Conservation (phyloP, 2,888 invertebrate genomes). For the Atherix ibis region DNA sequence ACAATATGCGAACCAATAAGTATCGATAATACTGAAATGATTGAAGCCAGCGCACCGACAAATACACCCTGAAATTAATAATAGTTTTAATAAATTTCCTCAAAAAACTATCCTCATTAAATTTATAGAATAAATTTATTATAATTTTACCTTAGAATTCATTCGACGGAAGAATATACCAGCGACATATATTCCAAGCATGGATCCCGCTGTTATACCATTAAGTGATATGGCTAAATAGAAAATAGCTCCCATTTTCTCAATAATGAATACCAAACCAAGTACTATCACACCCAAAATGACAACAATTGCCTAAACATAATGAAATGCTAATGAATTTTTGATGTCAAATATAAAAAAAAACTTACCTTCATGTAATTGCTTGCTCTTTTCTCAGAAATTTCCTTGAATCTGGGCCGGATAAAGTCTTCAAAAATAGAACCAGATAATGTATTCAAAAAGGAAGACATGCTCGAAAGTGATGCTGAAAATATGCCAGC, state of each 20-base stretch:
- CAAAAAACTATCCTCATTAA: no score
- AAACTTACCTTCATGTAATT: constrained; percentile 17
- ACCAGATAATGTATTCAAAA: constrained; percentile 36
- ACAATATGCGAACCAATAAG: constrained; percentile 38
- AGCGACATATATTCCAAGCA: constrained; percentile 48
- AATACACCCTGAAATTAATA: no score
- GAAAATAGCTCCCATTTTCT: constrained; percentile 48
- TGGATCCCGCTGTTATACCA: constrained; percentile 48
- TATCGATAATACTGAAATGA: constrained; percentile 36
- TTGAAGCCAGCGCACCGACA: constrained; percentile 36
- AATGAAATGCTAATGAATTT: neutral
- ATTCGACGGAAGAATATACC: constrained; percentile 51
- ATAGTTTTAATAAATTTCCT: no score
- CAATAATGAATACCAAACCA: constrained; percentile 40
- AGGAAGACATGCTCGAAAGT: constrained; percentile 34
- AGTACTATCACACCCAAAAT: constrained; percentile 36
- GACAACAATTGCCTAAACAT: constrained; percentile 34
- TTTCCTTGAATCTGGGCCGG: constrained; percentile 18
- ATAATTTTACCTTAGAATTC: constrained; percentile 41
- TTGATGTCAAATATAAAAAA: constrained; percentile 7
- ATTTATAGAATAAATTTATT: no score
- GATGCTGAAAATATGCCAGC: constrained; percentile 36
- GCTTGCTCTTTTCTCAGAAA: constrained; percentile 19
- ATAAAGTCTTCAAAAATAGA: constrained; percentile 34
- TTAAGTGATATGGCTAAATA: constrained; percentile 46